These are phyloP conservation scores for Trilocha varians DNA, from an alignment of 2,888 invertebrate species.

Conservation along the genomic window DNA sequence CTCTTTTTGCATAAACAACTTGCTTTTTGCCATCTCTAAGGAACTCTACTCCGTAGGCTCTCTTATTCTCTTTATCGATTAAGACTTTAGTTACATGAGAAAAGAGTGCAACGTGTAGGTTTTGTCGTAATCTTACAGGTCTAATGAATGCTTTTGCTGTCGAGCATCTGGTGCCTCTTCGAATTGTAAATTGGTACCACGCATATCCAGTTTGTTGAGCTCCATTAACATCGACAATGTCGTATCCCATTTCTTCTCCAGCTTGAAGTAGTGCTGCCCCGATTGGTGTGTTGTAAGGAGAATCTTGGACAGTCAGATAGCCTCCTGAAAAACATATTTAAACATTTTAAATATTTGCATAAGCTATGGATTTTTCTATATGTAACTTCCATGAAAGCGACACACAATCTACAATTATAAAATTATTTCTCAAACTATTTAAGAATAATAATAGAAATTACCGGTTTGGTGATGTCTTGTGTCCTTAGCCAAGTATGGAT, in stretches of 20 bases:
- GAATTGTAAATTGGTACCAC: conserved; percentile 91
- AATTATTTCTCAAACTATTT: too few relatives aligned
- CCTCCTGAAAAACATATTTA: conserved; percentile 72
- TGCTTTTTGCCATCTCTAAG: conserved; percentile 77
- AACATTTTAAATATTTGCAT: not conserved
- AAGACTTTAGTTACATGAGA: conserved; percentile 85
- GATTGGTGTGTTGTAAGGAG: conserved; percentile 86
- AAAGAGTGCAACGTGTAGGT: conserved; percentile 87
- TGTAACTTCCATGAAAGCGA: too few relatives aligned
- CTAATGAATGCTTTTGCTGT: conserved; percentile 89
- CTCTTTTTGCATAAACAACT: conserved; percentile 79
- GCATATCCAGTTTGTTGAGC: conserved; percentile 89
- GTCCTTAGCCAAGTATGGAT: conserved; percentile 87
- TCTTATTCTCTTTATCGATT: conserved; percentile 79
- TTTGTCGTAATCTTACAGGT: conserved; percentile 82
- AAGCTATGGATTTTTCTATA: too few relatives aligned
- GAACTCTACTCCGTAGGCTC: conserved; percentile 87
- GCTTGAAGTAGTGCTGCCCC: conserved; percentile 90
- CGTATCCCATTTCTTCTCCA: conserved; percentile 94
- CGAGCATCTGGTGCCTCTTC: conserved; percentile 87
- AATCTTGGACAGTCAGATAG: conserved; percentile 82
- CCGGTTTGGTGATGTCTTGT: conserved; percentile 81
- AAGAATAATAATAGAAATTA: conserved; percentile 37
- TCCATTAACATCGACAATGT: conserved; percentile 88
- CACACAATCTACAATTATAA: not conserved